phyloP scores from a whole-genome alignment of 2,797 vertebrate species.

The Pseudochirops corinnae region DNA sequence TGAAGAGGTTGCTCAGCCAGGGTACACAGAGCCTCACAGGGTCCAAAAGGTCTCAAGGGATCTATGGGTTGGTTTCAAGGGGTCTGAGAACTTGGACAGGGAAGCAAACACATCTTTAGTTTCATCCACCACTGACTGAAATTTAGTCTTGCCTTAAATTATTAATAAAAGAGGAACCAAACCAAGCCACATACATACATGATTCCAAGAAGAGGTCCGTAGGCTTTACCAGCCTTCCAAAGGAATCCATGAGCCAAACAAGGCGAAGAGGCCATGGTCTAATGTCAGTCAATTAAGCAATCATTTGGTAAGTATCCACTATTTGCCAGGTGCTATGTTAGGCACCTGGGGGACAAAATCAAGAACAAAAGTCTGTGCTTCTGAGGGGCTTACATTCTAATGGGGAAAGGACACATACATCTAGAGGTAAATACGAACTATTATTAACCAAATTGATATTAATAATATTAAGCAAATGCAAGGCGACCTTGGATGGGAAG shows the following conservation, averaged over 20 bases:
- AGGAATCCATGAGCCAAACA: neutral
- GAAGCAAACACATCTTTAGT: neutral
- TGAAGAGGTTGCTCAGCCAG: neutral
- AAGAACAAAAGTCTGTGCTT: neutral
- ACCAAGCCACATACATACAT: neutral
- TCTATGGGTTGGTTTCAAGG: neutral
- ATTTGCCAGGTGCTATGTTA: neutral
- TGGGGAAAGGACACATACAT: neutral
- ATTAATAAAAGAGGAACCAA: neutral
- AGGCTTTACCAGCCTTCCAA: neutral
- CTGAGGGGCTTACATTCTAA: neutral
- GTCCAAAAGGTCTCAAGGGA: neutral
- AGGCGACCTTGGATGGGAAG: neutral
- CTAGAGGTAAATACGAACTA: neutral
- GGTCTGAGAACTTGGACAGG: neutral
- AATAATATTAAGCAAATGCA: neutral
- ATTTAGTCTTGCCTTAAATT: neutral
- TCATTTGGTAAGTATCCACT: neutral
- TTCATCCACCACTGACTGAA: neutral
- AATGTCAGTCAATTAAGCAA: neutral
- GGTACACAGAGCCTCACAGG: neutral
- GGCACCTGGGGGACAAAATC: neutral
- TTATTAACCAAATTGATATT: neutral
- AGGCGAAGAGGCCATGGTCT: neutral
- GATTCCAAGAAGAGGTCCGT: neutral